phyloP scores from a whole-genome alignment of 2,113 vertebrate species.

The Cyanistes caeruleus region DNA sequence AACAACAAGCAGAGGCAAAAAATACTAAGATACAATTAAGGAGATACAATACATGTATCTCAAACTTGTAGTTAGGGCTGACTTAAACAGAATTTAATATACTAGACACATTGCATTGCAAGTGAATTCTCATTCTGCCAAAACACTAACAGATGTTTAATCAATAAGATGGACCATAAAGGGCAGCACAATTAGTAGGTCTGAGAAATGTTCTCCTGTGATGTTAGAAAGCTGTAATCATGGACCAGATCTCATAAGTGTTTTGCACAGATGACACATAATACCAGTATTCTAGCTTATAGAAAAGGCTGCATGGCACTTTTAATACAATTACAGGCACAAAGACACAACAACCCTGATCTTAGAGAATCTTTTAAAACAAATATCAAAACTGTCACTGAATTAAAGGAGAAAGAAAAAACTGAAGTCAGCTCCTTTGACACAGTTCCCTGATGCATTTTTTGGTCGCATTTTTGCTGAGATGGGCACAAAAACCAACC shows the following conservation, averaged over 20 bases:
- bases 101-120: conserved; percentile 43
- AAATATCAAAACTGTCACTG: not conserved
- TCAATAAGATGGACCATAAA: conserved; percentile 68
- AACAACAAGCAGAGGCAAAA: conserved; percentile 5
- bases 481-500: not conserved
- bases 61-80: conserved; percentile 33
- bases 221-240: conserved; percentile 71
- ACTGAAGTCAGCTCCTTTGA: not conserved
- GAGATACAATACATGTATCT: conserved; percentile 34
- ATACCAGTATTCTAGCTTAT: conserved; percentile 20
- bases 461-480: not conserved
- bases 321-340: not conserved
- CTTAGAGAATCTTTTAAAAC: not conserved
- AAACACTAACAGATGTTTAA: conserved; percentile 71
- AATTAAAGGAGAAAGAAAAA: not conserved
- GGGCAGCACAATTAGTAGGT: conserved; percentile 42
- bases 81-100: conserved; percentile 66
- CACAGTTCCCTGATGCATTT: not conserved
- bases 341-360: conserved; percentile 1
- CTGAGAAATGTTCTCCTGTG: conserved; percentile 57
- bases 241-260: conserved; percentile 57
- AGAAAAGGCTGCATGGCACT: not conserved
- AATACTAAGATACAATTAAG: not conserved
- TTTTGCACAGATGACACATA: conserved; percentile 66
- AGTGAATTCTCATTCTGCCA: conserved; percentile 45